A percentile compares a stretch with the other conserved stretches of the same genome.
Conservation (phyloP, 2,113 vertebrate species). For the Vireo altiloquus region DNA sequence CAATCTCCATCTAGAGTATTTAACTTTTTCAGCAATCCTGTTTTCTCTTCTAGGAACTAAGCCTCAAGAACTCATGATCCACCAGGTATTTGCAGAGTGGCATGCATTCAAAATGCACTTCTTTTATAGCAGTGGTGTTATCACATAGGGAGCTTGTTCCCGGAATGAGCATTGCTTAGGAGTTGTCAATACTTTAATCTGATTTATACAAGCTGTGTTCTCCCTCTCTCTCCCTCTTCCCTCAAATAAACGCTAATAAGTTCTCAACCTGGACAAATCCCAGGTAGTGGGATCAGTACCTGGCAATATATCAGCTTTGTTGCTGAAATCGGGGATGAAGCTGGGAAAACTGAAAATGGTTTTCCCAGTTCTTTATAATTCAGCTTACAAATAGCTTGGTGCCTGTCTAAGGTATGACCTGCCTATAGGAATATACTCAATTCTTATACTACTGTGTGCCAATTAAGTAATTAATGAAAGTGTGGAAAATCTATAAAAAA, state of each 20-base stretch:
- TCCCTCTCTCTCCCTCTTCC: not conserved
- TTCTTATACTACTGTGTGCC: not conserved
- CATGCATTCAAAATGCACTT: conserved; percentile 5
- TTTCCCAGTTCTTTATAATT: not conserved
- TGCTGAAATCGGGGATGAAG: not conserved
- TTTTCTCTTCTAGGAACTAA: conserved; percentile 16
- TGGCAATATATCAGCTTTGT: not conserved
- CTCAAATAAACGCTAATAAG: conserved; percentile 12
- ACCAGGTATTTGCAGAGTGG: not conserved
- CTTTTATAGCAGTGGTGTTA: not conserved
- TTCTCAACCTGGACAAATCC: conserved; percentile 35
- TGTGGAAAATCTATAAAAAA: conserved; percentile 10
- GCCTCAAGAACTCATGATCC: not conserved
- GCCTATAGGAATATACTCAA: not conserved
- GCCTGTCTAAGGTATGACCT: not conserved
- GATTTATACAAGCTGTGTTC: conserved; percentile 28
- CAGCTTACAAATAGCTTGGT: not conserved
- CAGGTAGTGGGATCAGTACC: conserved; percentile 1
- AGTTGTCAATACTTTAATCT: conserved; percentile 55
- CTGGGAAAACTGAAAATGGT: not conserved
- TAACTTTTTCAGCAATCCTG: not conserved
- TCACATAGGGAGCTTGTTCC: conserved; percentile 14
- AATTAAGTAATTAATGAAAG: conserved; percentile 30
- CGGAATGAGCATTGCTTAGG: conserved; percentile 33
- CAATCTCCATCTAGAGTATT: not conserved